Base-by-base conservation (phyloP, 2,888 invertebrate genomes). In the Busseola fusca region DNA sequence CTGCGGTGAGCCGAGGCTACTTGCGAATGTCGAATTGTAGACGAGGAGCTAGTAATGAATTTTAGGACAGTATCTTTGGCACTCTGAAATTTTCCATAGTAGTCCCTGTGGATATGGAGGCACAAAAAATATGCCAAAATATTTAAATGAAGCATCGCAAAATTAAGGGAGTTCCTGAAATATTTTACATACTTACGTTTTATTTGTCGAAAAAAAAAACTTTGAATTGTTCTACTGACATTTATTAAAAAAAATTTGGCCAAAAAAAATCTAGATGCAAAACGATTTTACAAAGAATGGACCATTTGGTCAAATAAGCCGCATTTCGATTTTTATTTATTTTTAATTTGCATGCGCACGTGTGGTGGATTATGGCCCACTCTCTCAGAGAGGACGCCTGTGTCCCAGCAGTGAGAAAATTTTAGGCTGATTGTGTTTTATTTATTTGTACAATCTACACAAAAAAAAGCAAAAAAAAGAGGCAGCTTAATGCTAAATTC, bases 1-100 rank as follows among this genome's bases (percentile, higher is more conserved):
- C 50, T 67, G 66, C 40, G 40, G 34, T n/a, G 45, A 57, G 57
- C 64, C 25, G 27, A 27, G 27, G 52, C 37, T 62, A 63, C 50
- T 74, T 71, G 59, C 58, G 30, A 59, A 76, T 54, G 48, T 27
- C 18, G 18, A 59, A 62, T 66, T 34, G 52, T 52, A 57, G 50
- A 45, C 25, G 14, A 16, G 30, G 59, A 63, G 16, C 0, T 40
- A 12, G 50, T n/a, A 42, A 45, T 1, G 4, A 16, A 16, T 30
- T 30, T 54, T 30, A 14, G 1, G 1, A 27, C 14, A 18, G 18
- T 54, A 37, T 48, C 1, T 25, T 25, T 40, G 25, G 2, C 10
- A 4, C 18, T 58, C 5, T 6, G 16, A 14, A 59, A 37, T n/a
- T 37, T 16, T 3, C 10, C 5, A 37, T 16, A n/a, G 16, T 21